Percentiles rank a stretch among this genome's conserved stretches.
Evolutionary conservation across 1,140 invertebrate genomes (phyloP).

Genomic region (Phocides pigmalion): DNA sequence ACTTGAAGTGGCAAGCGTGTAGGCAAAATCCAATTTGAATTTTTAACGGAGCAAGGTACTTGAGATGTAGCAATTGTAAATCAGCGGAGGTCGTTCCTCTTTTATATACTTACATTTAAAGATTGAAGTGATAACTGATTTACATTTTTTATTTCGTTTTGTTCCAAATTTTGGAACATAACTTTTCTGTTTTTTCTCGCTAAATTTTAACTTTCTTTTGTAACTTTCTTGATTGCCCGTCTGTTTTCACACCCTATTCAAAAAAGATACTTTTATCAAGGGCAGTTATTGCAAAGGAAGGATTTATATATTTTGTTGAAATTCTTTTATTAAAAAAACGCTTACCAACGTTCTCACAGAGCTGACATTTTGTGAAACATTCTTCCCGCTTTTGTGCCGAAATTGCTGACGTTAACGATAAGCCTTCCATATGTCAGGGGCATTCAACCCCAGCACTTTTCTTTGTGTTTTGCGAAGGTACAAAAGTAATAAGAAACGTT

Average conservation of each 20-base stretch:
- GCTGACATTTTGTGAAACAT: constrained; percentile 8
- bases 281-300: neutral
- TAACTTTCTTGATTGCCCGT: constrained; percentile 17
- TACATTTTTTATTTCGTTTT: constrained; percentile 9
- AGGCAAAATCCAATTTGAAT: constrained; percentile 15
- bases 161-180: too few species aligned
- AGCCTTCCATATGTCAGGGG: constrained; percentile 3
- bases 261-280: neutral
- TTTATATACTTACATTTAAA: constrained; percentile 11
- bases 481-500: constrained; percentile 10
- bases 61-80: constrained; percentile 1
- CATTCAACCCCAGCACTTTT: neutral
- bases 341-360: neutral
- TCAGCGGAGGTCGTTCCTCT: constrained; percentile 16
- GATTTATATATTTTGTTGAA: neutral
- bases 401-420: constrained; percentile 8
- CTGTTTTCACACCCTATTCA: constrained; percentile 6
- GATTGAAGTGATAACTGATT: constrained; percentile 16
- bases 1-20: neutral
- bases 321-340: too few species aligned
- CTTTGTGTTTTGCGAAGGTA: constrained; percentile 8
- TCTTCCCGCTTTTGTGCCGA: neutral
- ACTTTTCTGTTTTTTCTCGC: constrained; percentile 5
- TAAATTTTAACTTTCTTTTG: constrained; percentile 12
- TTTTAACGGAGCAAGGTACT: neutral